Evolutionary conservation across 2,113 vertebrate genomes (phyloP).

Genomic region (Macaca fascicularis): T2T-MFA8v1.1 NC_088387.1:87528501-87529000

Average conservation of each 20-base stretch:
- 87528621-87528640: not conserved
- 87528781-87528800: not conserved
- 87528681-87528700: not conserved
- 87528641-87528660: not conserved
- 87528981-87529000: not conserved
- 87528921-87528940: rapidly evolving
- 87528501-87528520: not conserved
- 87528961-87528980: not conserved
- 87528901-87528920: not conserved
- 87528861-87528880: not conserved
- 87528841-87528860: not conserved
- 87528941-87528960: not conserved
- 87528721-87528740: not conserved
- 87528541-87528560: not conserved
- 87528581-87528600: not conserved
- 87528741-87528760: not conserved
- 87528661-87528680: not conserved
- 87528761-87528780: not conserved
- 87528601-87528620: not conserved
- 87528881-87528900: not conserved
- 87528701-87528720: not conserved
- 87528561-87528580: not conserved
- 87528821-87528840: not conserved
- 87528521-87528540: not conserved
- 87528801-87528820: not conserved